Evolutionary conservation across 2,113 vertebrate genomes (phyloP).

Genomic region (Dascyllus trimaculatus): DNA sequence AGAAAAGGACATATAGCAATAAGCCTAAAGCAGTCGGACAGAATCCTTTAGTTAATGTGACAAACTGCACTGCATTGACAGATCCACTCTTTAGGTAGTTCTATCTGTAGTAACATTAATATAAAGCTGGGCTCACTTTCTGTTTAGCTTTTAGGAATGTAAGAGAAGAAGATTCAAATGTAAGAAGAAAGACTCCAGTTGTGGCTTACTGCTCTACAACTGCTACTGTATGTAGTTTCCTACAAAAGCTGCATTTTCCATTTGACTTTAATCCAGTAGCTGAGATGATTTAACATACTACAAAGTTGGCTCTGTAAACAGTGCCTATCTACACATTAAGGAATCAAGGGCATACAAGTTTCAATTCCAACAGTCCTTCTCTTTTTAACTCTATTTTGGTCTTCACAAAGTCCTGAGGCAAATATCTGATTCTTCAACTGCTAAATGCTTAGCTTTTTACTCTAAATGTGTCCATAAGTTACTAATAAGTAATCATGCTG

Average conservation of each 20-base stretch:
- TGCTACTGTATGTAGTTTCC: too few relatives aligned
- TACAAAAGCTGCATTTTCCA: too few relatives aligned
- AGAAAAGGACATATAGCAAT: not conserved
- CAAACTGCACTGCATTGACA: too few relatives aligned
- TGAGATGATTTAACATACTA: too few relatives aligned
- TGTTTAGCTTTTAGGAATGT: not conserved
- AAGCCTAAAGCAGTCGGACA: not conserved
- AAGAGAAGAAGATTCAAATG: not conserved
- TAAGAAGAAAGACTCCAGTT: not conserved
- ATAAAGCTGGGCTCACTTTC: not conserved
- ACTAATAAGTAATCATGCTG: too few relatives aligned
- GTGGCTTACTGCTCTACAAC: too few relatives aligned
- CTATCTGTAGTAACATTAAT: not conserved
- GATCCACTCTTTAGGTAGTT: not conserved
- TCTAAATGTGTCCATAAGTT: too few relatives aligned
- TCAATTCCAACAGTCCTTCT: not conserved
- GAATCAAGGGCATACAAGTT: not conserved
- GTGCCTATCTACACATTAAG: too few relatives aligned
- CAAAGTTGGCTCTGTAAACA: too few relatives aligned
- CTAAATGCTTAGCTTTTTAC: too few relatives aligned
- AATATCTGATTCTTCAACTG: not conserved
- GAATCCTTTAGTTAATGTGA: not conserved
- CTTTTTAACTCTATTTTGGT: not conserved
- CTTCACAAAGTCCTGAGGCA: not conserved
- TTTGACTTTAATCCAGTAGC: too few relatives aligned